Evolutionary conservation across 2,888 invertebrate genomes (phyloP), one percentile per base, ranked within the genome.

Genomic region (Pinctada fucata): DNA sequence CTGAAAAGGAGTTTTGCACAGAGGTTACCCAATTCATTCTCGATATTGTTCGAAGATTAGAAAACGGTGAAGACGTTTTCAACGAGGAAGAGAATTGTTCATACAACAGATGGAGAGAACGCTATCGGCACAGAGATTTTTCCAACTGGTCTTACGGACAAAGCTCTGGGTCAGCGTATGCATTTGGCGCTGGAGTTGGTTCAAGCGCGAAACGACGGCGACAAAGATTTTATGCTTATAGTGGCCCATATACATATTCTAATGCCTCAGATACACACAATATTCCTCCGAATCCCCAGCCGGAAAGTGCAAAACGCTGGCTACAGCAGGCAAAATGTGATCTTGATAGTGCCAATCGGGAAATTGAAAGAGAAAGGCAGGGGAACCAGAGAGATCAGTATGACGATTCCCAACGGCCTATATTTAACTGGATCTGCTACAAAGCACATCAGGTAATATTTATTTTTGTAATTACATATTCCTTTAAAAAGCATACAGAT

Each of bases 1-100:
- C 71, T 6, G 78, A 79, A 6, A 70, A 75, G 16, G 45, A 76
- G 13, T 79, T 84, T 47, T 81, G 82, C 63, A 86, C 82, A 0
- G 80, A 84, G 67, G 83, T 87, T 2, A 83, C 81, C 50, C 83
- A 85, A 72, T 83, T 80, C 58, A 83, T 87, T 50, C 79, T 81
- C 16, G 80, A 82, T 64, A 81, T 84, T 68, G 50, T 84, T 2
- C 31, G 67, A 51, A 66, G 74, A 58, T 75, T 87, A 10, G 80
- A 85, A 49, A 66, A 70, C 10, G 86, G 85, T 5, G 58, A 69
- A 52, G 64, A 58, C 58, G 8, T 58, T 58, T 58, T 50, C 45
- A 49, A 50, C 51, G 50, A 5, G n/a, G 31, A 74, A 47, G 10
- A 51, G 31, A 16, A 52, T 13, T 4, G 45, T 3, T n/a, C 47